Conservation (phyloP, 2,113 vertebrate species). For the Sylvia atricapilla region DNA sequence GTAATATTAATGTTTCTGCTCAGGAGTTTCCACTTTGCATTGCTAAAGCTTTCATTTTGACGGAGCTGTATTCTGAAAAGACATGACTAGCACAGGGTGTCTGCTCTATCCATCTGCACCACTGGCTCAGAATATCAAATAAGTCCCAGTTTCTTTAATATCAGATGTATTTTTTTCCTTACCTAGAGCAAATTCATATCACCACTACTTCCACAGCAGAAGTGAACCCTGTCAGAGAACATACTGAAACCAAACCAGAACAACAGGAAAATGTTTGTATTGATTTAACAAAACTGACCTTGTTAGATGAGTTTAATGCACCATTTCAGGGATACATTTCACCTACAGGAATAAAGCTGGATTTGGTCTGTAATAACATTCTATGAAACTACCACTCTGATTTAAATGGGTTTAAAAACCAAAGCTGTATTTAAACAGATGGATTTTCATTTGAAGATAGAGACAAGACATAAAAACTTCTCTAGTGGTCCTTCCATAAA, state of each 20-base stretch:
- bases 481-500: not conserved
- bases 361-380: not conserved
- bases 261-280: not conserved
- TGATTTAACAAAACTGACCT: not conserved
- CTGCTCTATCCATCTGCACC: slow-evolving; percentile 26
- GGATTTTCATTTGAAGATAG: not conserved
- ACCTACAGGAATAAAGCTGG: not conserved
- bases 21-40: slow-evolving; percentile 25
- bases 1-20: slow-evolving; percentile 35
- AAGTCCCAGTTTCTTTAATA: not conserved
- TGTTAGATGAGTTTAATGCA: not conserved
- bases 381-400: not conserved
- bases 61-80: slow-evolving; percentile 1
- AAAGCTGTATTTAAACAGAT: not conserved
- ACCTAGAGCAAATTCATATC: not conserved
- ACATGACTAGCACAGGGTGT: not conserved
- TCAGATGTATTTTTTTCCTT: not conserved
- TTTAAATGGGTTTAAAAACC: not conserved
- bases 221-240: not conserved
- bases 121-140: slow-evolving; percentile 29
- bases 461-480: not conserved
- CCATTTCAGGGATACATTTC: not conserved
- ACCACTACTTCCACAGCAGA: not conserved
- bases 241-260: not conserved
- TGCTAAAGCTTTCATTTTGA: slow-evolving; percentile 38